Evolutionary conservation across 2,113 vertebrate genomes (phyloP).

Genomic region (Empidonax alnorum): DNA sequence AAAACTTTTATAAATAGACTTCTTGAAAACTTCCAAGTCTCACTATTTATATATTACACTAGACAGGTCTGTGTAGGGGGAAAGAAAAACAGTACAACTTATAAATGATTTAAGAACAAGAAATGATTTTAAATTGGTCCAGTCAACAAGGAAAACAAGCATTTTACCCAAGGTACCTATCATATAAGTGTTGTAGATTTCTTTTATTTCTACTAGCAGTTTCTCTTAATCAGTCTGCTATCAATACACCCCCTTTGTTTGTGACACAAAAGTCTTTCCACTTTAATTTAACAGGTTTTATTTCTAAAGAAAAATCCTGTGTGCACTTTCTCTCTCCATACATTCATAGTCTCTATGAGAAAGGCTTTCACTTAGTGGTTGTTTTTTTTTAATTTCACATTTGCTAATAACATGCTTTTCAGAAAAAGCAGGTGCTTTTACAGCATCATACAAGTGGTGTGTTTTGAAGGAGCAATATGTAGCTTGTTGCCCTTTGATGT

Average conservation of each 20-base stretch:
- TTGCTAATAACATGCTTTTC: constrained; percentile 31
- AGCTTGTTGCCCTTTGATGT: constrained; percentile 39
- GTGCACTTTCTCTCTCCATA: not conserved
- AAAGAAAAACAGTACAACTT: constrained; percentile 5
- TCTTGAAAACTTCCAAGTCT: constrained; percentile 24
- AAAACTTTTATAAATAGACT: constrained; percentile 28
- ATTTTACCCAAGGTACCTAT: constrained; percentile 8
- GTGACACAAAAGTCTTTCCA: not conserved
- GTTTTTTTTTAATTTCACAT: not conserved
- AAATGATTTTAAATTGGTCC: constrained; percentile 32
- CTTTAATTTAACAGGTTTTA: not conserved
- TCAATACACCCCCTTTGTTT: constrained; percentile 25
- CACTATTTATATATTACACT: not conserved
- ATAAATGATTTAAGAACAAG: constrained; percentile 37
- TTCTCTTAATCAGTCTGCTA: constrained; percentile 18
- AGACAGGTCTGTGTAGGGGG: not conserved
- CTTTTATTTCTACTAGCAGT: not conserved
- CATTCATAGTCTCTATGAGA: not conserved
- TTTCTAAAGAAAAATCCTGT: not conserved
- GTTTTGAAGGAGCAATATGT: constrained; percentile 30
- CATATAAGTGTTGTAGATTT: not conserved
- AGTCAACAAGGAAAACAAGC: constrained; percentile 4
- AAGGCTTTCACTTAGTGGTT: not conserved
- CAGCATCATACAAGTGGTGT: not conserved
- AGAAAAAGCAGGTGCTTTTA: not conserved